Percentiles rank a stretch among this genome's conserved stretches.
Conservation (phyloP, 2,888 invertebrate species). For the Ceramica pisi region DNA sequence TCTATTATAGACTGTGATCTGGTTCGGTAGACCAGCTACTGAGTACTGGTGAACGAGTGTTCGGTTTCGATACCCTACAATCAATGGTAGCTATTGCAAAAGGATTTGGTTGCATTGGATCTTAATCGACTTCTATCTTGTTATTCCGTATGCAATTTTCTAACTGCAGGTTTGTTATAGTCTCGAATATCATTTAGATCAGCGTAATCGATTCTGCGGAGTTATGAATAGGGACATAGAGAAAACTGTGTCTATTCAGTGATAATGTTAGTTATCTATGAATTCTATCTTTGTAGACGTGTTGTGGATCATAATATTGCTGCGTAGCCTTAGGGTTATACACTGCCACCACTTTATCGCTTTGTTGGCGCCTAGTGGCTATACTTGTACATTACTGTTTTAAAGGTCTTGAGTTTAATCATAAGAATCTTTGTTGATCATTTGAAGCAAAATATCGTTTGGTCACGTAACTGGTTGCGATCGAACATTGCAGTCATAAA, state of each 20-base stretch:
- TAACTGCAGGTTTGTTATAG: constrained; percentile 48
- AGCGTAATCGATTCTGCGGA: constrained; percentile 46
- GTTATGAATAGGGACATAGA: constrained; percentile 36
- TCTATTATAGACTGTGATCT: constrained; percentile 8
- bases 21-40: constrained; percentile 1
- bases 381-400: constrained; percentile 7
- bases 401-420: constrained; percentile 19
- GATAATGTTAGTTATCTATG: constrained; percentile 38
- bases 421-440: constrained; percentile 5
- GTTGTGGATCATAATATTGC: constrained; percentile 29
- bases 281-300: constrained; percentile 37
- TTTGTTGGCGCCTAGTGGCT: constrained; percentile 31
- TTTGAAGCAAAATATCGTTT: not conserved
- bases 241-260: constrained; percentile 28
- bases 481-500: not conserved
- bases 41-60: not conserved
- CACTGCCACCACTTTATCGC: constrained; percentile 41
- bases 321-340: constrained; percentile 23
- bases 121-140: constrained; percentile 33
- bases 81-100: constrained; percentile 23
- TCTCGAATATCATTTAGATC: constrained; percentile 44
- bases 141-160: constrained; percentile 47
- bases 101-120: constrained; percentile 41
- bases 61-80: constrained; percentile 20
- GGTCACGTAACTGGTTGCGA: not conserved